phyloP scores from a whole-genome alignment of 2,888 invertebrate species.

The Dasypolia templi region DNA sequence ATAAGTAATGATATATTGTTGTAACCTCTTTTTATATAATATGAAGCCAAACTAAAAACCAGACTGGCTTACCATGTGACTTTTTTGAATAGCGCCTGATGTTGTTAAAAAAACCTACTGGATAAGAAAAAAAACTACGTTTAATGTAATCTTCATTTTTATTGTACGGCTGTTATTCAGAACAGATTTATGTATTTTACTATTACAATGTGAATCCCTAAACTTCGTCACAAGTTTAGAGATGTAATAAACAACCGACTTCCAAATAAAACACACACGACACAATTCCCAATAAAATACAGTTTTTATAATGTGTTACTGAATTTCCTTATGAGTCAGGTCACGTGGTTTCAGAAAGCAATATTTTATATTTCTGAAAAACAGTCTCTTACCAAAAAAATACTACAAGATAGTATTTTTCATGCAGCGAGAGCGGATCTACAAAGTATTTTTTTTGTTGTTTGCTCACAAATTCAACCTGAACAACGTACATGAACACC shows the following conservation, averaged over 20 bases:
- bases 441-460: background rate
- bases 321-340: background rate
- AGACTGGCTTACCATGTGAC: background rate
- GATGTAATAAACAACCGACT: too few relatives aligned
- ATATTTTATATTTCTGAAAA: background rate
- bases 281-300: too few relatives aligned
- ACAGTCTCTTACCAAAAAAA: background rate
- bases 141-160: background rate
- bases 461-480: constrained; percentile 1
- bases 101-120: background rate
- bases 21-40: background rate
- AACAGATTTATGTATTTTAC: background rate
- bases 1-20: background rate
- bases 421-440: background rate
- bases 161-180: background rate
- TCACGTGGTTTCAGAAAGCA: background rate
- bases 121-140: background rate
- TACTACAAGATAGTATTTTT: background rate
- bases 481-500: background rate
- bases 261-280: too few relatives aligned
- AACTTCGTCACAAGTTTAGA: too few relatives aligned
- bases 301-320: too few relatives aligned
- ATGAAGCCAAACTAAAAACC: background rate
- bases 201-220: background rate
- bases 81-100: background rate